Conservation (phyloP, 2,113 vertebrate genomes). For the Burhinus bistriatus region DNA sequence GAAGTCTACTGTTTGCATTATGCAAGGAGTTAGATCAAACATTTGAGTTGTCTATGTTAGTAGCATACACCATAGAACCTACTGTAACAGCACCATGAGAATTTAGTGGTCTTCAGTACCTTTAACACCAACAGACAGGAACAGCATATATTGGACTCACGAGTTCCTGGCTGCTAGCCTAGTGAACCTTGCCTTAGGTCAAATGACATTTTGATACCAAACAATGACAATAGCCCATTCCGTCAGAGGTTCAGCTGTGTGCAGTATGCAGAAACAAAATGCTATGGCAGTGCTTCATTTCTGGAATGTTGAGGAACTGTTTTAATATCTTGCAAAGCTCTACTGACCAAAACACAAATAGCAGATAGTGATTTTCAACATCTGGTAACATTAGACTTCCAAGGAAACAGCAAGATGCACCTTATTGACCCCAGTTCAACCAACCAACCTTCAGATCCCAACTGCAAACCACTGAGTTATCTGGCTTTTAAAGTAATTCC, state of each 20-base stretch:
- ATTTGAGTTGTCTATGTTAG: neutral
- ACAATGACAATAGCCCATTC: neutral
- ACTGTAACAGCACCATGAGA: neutral
- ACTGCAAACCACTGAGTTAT: neutral
- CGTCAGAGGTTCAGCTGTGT: neutral
- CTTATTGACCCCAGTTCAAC: neutral
- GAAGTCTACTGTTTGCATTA: neutral
- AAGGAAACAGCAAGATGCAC: neutral
- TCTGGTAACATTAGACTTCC: neutral
- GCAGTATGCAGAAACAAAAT: neutral
- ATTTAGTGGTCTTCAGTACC: neutral
- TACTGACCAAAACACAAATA: neutral
- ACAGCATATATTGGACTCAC: neutral
- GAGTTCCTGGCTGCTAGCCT: neutral
- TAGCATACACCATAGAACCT: neutral
- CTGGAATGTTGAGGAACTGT: neutral
- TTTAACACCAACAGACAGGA: neutral
- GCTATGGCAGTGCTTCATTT: neutral
- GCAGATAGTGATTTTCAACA: neutral
- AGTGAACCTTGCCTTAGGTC: neutral
- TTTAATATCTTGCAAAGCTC: neutral
- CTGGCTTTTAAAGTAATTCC: neutral
- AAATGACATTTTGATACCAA: neutral
- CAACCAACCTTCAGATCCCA: neutral
- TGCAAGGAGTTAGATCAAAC: neutral